phyloP scores from a whole-genome alignment of 2,113 vertebrate genomes.

The Plecotus auritus region DNA sequence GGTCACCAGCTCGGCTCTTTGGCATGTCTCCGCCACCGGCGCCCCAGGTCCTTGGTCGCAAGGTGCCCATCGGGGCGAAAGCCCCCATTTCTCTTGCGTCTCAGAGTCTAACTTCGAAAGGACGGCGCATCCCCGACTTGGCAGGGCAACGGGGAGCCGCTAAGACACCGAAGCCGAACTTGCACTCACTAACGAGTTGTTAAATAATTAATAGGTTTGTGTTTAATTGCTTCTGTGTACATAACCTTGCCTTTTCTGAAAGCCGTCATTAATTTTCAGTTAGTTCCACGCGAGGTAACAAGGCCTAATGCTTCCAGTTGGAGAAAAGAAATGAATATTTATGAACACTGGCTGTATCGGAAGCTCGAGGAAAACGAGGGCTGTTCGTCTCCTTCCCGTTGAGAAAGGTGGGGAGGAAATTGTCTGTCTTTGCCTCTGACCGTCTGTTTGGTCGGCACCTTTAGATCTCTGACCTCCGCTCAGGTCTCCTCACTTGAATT shows the following conservation, averaged over 20 bases:
- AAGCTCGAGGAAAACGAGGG: constrained; percentile 51
- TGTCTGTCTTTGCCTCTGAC: neutral
- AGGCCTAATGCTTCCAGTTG: constrained; percentile 75
- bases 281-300: constrained; percentile 81
- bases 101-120: neutral
- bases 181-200: constrained; percentile 78
- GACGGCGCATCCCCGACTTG: neutral
- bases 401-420: neutral
- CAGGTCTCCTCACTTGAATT: constrained; percentile 8
- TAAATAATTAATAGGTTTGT: constrained; percentile 85
- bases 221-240: constrained; percentile 83
- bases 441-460: neutral
- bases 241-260: constrained; percentile 79
- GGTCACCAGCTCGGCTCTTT: neutral
- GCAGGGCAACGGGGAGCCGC: neutral
- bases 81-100: neutral
- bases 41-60: neutral
- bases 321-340: constrained; percentile 82
- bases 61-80: constrained; percentile 23
- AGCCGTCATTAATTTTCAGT: constrained; percentile 81
- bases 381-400: constrained; percentile 36
- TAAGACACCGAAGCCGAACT: neutral
- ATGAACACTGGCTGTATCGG: constrained; percentile 58
- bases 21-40: neutral
- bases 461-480: neutral